Evolutionary conservation across 2,113 vertebrate species (phyloP).

Genomic region (Python bivittatus): DNA sequence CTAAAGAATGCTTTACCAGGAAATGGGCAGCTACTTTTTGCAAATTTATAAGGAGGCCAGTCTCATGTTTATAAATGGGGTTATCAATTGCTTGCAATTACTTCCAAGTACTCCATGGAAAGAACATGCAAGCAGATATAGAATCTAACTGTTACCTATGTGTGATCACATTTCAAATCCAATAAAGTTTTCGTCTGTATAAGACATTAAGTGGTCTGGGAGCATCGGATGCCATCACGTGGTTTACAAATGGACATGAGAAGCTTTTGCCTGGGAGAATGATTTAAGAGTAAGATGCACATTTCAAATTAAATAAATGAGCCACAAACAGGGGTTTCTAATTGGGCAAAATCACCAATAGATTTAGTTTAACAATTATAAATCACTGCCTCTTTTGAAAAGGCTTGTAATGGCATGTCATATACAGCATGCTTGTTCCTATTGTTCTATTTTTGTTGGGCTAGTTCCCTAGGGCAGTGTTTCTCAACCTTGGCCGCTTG

Average conservation of each 20-base stretch:
- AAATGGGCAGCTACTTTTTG: too few relatives aligned
- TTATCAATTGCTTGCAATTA: neutral
- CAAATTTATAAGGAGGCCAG: too few relatives aligned
- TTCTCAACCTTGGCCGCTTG: too few relatives aligned
- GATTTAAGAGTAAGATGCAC: neutral
- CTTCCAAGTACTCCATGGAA: neutral
- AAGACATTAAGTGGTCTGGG: neutral
- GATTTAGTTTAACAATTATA: neutral
- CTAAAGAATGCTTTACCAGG: too few relatives aligned
- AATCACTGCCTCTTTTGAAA: neutral
- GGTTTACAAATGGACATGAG: neutral
- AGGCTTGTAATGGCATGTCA: neutral
- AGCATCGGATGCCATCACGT: neutral
- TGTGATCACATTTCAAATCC: neutral
- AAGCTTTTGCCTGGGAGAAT: neutral
- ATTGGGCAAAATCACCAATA: neutral
- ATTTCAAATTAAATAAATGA: neutral
- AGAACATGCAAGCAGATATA: neutral
- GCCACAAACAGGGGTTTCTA: neutral
- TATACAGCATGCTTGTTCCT: slow-evolving; percentile 4
- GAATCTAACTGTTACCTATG: neutral
- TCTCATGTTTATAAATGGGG: too few relatives aligned
- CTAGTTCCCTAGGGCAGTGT: neutral
- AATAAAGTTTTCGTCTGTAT: neutral
- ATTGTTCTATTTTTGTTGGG: neutral